Evolutionary conservation across 92 coral and sea anemone genomes (phyloP).

Genomic region (Palythoa heliodiscus): DNA sequence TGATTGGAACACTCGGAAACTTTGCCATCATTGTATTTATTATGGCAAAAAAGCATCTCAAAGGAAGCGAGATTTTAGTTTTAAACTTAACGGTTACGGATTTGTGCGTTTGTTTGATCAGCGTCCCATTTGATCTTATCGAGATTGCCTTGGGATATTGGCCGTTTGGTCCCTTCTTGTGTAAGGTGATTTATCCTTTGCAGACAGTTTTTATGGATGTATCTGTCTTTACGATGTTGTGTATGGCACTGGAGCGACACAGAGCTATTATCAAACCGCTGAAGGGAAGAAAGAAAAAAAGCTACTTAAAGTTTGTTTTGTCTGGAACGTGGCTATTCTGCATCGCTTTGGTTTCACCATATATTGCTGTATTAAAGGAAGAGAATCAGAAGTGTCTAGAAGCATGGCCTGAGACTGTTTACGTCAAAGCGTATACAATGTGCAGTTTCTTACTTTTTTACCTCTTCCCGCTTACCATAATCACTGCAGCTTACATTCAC

Average conservation of each 20-base stretch:
- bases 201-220: conserved; percentile 92
- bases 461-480: conserved; percentile 81
- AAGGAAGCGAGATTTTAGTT: conserved; percentile 85
- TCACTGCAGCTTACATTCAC: conserved; percentile 75
- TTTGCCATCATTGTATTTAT: conserved; percentile 63
- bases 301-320: conserved; percentile 54
- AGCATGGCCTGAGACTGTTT: conserved; percentile 71
- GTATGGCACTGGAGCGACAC: conserved; percentile 93
- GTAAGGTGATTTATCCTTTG: conserved; percentile 88
- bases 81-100: conserved; percentile 89
- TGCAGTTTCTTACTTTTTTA: conserved; percentile 84
- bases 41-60: conserved; percentile 61
- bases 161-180: conserved; percentile 86
- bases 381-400: conserved; percentile 67
- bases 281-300: conserved; percentile 64
- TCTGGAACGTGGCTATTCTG: conserved; percentile 77
- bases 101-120: conserved; percentile 76
- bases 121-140: conserved; percentile 86
- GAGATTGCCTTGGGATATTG: conserved; percentile 71
- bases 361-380: conserved; percentile 65
- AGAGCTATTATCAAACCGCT: conserved; percentile 87
- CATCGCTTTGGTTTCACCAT: conserved; percentile 77
- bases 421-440: conserved; percentile 77
- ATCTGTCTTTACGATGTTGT: conserved; percentile 84
- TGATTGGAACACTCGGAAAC: conserved; percentile 82